Evolutionary conservation across 2,113 vertebrate genomes (phyloP), one percentile per base, ranked within the genome.

Genomic region (Pagrus major): DNA sequence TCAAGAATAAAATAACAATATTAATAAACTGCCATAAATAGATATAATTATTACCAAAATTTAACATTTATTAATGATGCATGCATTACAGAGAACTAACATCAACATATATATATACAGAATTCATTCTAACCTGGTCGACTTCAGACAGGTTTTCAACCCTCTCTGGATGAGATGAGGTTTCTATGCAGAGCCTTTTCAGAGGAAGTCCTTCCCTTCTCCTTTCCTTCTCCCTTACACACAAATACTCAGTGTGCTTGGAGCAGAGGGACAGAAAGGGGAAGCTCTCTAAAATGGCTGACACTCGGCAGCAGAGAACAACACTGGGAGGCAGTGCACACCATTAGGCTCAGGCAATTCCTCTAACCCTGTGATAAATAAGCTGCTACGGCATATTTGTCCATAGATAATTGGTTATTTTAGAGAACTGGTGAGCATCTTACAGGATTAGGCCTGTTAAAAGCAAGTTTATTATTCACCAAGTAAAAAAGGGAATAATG

Each of bases 201-300:
- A 88, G 84, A 89, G 85, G 85, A 87, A 83, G 86, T 89, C 84
- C 86, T 82, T 86, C 71, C 85, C 78, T 87, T 78, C 84, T 83
- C 64, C 83, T 83, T 83, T 63, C 80, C 86, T 69, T 60, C 75
- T 85, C 69, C 47, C 80, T 86, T 54, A 72, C 86, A 86, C 88
- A 76, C 88, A 81, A 89, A 80, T 76, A 85, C 70, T 74, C 80
- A 85, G 84, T 85, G 80, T 88, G 84, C 91, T 84, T 88, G 80
- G 81, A 86, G 88, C 82, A 85, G 81, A 88, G 87, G 81, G 80
- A 88, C 76, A 73, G 86, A 91, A 90, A 92, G 81, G 85, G 89
- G 91, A 93, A 93, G 90, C 90, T 88, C 71, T 87, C 76, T 89
- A 89, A 91, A 93, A 95, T 93, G 93, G 93, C 93, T 90, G 93